phyloP scores from a whole-genome alignment of 2,888 invertebrate species.

The Hipparchia sbordonii region DNA sequence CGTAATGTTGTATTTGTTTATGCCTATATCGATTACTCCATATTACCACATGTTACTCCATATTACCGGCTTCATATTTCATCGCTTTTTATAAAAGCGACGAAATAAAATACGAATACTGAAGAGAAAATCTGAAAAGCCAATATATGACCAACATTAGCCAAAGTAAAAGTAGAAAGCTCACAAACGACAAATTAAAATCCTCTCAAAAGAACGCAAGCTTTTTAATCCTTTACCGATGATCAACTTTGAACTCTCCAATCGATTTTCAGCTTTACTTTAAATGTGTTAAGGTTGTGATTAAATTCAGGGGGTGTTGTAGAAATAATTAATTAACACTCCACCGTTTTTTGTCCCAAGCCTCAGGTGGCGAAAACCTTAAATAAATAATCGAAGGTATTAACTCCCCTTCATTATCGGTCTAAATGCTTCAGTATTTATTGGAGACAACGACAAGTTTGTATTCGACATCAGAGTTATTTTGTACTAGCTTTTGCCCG shows the following conservation, averaged over 20 bases:
- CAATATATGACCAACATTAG: slow-evolving; percentile 21
- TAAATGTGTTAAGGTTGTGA: slow-evolving; percentile 34
- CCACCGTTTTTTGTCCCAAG: slow-evolving; percentile 61
- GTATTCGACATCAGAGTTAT: slow-evolving; percentile 17
- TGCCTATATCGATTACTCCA: no score
- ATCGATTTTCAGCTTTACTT: slow-evolving; percentile 9
- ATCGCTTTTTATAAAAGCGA: not conserved
- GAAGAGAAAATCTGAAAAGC: slow-evolving; percentile 22
- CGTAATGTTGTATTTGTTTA: no score
- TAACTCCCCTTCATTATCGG: slow-evolving; percentile 69
- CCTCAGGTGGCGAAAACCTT: slow-evolving; percentile 75
- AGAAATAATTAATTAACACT: slow-evolving; percentile 56
- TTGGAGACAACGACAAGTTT: slow-evolving; percentile 43
- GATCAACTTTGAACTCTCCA: slow-evolving; percentile 25
- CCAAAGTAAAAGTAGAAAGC: slow-evolving; percentile 27
- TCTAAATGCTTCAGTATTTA: slow-evolving; percentile 41
- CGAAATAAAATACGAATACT: slow-evolving; percentile 1
- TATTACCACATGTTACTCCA: not conserved
- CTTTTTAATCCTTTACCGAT: slow-evolving; percentile 30
- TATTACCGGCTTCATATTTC: not conserved
- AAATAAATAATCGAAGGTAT: slow-evolving; percentile 77
- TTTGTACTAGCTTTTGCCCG: not conserved
- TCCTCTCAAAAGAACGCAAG: slow-evolving; percentile 26
- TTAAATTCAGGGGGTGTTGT: slow-evolving; percentile 36
- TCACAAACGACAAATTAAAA: slow-evolving; percentile 35